Conservation (phyloP, 2,888 invertebrate species). For the Calameuta idolon region DNA sequence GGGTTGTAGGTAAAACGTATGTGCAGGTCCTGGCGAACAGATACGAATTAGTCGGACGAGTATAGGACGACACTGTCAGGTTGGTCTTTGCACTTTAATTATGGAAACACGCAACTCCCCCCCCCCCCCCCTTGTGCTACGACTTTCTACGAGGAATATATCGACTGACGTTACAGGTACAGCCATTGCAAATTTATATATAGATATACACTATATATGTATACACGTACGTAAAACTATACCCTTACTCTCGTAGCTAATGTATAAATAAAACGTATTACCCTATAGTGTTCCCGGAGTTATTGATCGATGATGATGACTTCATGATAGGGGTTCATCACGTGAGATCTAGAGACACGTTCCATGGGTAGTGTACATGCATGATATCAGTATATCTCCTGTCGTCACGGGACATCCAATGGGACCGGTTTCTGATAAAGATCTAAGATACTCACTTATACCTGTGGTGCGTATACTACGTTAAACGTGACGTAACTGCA, state of each 20-base stretch:
- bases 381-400: not conserved
- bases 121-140: not conserved
- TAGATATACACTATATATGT: not conserved
- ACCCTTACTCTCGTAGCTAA: not conserved
- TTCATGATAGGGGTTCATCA: not conserved
- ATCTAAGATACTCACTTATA: not conserved
- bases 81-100: constrained; percentile 32
- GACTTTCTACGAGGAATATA: not conserved
- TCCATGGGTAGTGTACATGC: not conserved
- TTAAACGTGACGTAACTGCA: not conserved
- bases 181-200: not conserved
- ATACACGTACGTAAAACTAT: not conserved
- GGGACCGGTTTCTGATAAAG: not conserved
- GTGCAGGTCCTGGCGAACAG: constrained; percentile 16
- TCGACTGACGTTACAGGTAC: not conserved
- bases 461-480: not conserved
- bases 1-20: constrained; percentile 5
- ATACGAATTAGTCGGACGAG: constrained; percentile 30
- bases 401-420: not conserved
- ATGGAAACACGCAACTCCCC: constrained; percentile 23
- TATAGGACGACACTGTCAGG: constrained; percentile 21
- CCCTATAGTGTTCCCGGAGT: not conserved
- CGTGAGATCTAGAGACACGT: not conserved
- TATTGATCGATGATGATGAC: not conserved
- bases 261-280: not conserved